These are phyloP conservation scores for Dicentrarchus labrax DNA, from an alignment of 2,113 vertebrate species.

Conservation along the genomic window DNA sequence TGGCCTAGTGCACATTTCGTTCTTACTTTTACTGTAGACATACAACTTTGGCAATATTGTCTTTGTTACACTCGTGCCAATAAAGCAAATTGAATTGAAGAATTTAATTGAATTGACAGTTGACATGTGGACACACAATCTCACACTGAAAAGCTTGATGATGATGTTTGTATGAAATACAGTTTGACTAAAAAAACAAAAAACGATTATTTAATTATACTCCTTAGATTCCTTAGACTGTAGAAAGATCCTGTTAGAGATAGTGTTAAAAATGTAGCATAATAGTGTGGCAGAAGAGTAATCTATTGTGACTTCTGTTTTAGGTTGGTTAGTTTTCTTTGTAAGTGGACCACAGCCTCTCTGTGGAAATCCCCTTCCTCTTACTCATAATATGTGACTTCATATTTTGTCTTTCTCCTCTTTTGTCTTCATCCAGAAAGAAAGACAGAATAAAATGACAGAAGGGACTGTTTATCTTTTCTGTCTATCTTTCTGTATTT, in stretches of 20 bases:
- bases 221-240: too few species aligned
- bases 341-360: background rate
- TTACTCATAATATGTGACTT: conserved; percentile 4
- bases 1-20: background rate
- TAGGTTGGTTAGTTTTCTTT: background rate
- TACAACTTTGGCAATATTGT: too few species aligned
- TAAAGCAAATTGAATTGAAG: too few species aligned
- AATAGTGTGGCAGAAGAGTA: background rate
- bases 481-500: background rate
- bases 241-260: too few species aligned
- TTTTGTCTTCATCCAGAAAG: background rate
- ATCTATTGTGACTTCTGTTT: background rate
- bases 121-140: background rate
- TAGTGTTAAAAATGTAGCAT: background rate
- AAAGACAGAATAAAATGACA: too few species aligned
- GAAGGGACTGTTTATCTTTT: background rate
- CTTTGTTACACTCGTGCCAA: too few species aligned
- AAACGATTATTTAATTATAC: background rate
- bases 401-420: background rate
- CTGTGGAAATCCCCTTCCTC: conserved; percentile 46
- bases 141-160: background rate
- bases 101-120: background rate
- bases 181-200: background rate
- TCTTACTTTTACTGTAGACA: background rate
- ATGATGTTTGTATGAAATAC: background rate